phyloP scores from a whole-genome alignment of 2,888 invertebrate genomes.

The Zele albiditarsus region DNA sequence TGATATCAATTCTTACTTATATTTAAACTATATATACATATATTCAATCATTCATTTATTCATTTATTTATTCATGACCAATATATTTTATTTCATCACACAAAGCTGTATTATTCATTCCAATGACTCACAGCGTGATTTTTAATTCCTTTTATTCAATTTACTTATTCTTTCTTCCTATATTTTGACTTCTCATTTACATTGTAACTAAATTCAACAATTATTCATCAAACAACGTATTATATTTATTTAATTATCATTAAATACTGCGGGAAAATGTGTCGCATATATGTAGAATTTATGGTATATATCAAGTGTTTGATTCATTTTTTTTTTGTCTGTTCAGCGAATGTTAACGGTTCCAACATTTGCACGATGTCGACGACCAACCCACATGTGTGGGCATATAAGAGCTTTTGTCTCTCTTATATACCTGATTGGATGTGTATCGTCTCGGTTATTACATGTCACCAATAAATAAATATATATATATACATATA shows the following conservation, averaged over 20 bases:
- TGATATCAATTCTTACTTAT: not conserved
- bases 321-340: not conserved
- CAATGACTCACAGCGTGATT: not conserved
- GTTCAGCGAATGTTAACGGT: slow-evolving; percentile 25
- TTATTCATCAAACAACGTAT: not conserved
- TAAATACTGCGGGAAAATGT: not conserved
- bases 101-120: not conserved
- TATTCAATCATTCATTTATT: not conserved
- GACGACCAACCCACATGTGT: slow-evolving; percentile 28
- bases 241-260: not conserved
- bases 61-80: not conserved
- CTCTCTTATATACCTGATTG: not conserved
- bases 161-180: no score
- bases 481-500: not conserved
- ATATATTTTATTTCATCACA: not conserved
- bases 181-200: not conserved
- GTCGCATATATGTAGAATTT: not conserved
- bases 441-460: not conserved
- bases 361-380: slow-evolving; percentile 6
- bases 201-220: not conserved
- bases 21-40: not conserved
- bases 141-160: not conserved
- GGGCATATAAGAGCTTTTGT: slow-evolving; percentile 5
- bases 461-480: not conserved
- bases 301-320: not conserved